These are phyloP conservation scores for Typhlichthys eigenmanni DNA, from an alignment of 2,797 vertebrate species.

Conservation along the genomic window DNA sequence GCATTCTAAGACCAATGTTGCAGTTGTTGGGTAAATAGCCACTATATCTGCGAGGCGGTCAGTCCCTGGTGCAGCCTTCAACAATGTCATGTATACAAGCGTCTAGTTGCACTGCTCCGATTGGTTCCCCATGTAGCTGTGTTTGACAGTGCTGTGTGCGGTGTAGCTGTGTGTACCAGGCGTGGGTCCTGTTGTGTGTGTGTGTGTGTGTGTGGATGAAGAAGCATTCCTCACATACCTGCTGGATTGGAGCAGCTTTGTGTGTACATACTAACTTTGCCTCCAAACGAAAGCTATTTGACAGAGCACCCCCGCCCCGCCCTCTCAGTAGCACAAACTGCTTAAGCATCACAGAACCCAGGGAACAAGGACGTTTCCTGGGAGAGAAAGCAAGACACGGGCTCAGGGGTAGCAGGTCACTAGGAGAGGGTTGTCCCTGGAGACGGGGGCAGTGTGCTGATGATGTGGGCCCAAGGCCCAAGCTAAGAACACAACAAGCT, in stretches of 20 bases:
- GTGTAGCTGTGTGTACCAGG: conserved; percentile 52
- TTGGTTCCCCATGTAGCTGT: conserved; percentile 42
- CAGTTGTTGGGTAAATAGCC: background rate
- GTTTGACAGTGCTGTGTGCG: conserved; percentile 51
- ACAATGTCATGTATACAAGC: conserved; percentile 13
- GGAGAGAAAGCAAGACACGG: too few species aligned
- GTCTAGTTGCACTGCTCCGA: conserved; percentile 43
- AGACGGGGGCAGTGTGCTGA: too few species aligned
- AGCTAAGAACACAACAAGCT: too few species aligned
- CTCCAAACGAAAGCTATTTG: background rate
- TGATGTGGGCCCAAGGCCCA: too few species aligned
- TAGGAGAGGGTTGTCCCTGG: too few species aligned
- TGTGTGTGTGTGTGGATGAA: conserved; percentile 63
- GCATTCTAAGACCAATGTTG: too few species aligned
- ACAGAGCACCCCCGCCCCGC: background rate
- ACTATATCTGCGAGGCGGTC: conserved; percentile 5
- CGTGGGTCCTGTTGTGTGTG: conserved; percentile 56
- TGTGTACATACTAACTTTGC: conserved; percentile 58
- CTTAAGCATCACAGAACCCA: too few species aligned
- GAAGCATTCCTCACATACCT: conserved; percentile 79
- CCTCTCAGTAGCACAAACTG: background rate
- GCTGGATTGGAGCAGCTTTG: conserved; percentile 75
- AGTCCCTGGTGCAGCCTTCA: conserved; percentile 11
- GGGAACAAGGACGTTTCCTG: too few species aligned
- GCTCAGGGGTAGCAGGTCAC: too few species aligned